Evolutionary conservation across 2,888 invertebrate genomes (phyloP), one percentile per base, ranked within the genome.

Genomic region (Tipula vernalis): DNA sequence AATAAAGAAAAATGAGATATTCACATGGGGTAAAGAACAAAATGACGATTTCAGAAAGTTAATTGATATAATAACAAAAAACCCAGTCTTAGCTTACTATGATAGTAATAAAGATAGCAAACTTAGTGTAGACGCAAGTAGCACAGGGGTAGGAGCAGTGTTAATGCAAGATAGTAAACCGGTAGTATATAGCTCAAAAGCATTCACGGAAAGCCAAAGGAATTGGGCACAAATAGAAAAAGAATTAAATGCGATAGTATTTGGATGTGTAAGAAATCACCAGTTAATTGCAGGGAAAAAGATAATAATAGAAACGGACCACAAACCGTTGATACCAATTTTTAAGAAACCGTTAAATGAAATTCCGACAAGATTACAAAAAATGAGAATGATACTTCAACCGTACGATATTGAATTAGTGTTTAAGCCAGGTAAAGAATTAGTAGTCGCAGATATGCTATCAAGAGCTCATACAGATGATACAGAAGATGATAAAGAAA

Each of bases 141-240:
- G 41, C 1, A 28, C 41, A 28, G 88, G 88, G 36, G 12, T 89
- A 83, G 89, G 89, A 8, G 88, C 88, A 83, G 88, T 87, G 1
- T 10, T 41, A 10, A 0, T 41, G 3, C 41, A 41, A 41, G 41
- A 89, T 13, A 88, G 87, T 8, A 86, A 88, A 39, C 88, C 89
- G 2, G 87, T 89, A 15, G 88, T 86, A 8, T 89, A 87, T 88
- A 89, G 88, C 15, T 89, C 88, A 18, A 87, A 88, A 86, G 86
- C 88, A 39, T 85, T 89, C 57, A 88, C 87, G 4, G 18, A 71
- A 28, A 87, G 87, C 5, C 88, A 89, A 87, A 15, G 87, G 36
- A 87, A 87, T 13, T 89, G 88, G 86, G 87, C 88, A 5, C 88
- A 88, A 88, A 28, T 28, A 1, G 28, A 28, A 28, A 28, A 28